A percentile compares a stretch with the other conserved stretches of the same genome.
Conservation (phyloP, 2,888 invertebrate genomes). For the Drosophila paramelanica region DNA sequence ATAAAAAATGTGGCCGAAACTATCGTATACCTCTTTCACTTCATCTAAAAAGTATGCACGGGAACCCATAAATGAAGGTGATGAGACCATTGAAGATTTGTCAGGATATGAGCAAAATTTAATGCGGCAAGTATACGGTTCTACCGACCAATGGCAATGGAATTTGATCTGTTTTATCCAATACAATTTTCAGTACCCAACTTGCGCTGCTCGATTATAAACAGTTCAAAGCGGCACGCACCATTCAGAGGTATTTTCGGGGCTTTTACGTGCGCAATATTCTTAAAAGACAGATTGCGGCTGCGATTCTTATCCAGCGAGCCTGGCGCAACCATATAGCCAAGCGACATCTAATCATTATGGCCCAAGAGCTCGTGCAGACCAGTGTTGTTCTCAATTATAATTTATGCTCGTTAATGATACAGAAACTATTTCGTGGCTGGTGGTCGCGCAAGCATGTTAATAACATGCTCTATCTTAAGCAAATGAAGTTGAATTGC, state of each 20-base stretch:
- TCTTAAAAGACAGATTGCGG: background rate
- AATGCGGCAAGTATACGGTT: conserved; percentile 9
- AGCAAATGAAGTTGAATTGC: conserved; percentile 47
- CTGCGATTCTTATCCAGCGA: conserved; percentile 66
- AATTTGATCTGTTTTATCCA: background rate
- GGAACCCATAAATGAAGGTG: no score
- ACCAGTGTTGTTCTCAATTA: conserved; percentile 34
- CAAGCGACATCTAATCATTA: conserved; percentile 4
- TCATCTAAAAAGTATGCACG: no score
- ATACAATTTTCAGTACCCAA: conserved; percentile 41
- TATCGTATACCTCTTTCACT: no score
- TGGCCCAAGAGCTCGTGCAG: conserved; percentile 54
- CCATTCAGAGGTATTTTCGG: conserved; percentile 71
- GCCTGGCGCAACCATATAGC: conserved; percentile 65
- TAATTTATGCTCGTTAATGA: conserved; percentile 51
- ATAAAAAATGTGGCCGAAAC: no score
- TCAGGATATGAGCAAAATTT: background rate
- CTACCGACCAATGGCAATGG: no score
- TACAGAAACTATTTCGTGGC: conserved; percentile 81
- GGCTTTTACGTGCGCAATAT: conserved; percentile 51
- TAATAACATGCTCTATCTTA: conserved; percentile 67
- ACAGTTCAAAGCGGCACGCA: conserved; percentile 75
- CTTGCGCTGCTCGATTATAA: conserved; percentile 64
- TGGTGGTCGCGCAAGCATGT: conserved; percentile 73
- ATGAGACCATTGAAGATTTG: no score